These are phyloP conservation scores for Umimayanthus chanpuru DNA, from an alignment of 92 coral and sea anemone genomes.

Conservation along the genomic window DNA sequence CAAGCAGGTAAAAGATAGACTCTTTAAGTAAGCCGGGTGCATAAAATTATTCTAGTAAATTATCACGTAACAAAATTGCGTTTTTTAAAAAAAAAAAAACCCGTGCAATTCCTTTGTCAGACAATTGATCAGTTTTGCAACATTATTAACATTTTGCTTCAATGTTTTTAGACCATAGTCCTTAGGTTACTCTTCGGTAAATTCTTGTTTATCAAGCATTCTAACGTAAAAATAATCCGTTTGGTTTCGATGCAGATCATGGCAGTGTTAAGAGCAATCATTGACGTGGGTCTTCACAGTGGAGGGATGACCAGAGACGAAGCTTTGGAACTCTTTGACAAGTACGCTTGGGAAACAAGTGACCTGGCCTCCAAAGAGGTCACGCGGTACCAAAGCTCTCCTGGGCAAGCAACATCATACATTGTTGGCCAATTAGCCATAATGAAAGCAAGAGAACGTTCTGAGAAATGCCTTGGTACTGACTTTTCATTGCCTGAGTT, in stretches of 20 bases:
- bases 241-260: conserved; percentile 65
- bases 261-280: conserved; percentile 79
- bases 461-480: conserved; percentile 50
- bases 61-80: no score
- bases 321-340: conserved; percentile 66
- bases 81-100: no score
- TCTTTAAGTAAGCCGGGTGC: no score
- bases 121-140: no score
- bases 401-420: conserved; percentile 69
- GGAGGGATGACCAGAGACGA: conserved; percentile 75
- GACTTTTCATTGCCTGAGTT: conserved; percentile 64
- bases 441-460: conserved; percentile 52
- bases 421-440: conserved; percentile 65
- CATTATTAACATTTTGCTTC: no score
- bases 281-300: conserved; percentile 86
- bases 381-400: conserved; percentile 77
- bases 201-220: no score
- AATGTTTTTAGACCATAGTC: background rate
- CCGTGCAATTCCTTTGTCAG: no score
- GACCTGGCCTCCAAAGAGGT: conserved; percentile 73
- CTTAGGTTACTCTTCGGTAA: background rate
- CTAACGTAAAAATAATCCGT: no score
- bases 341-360: conserved; percentile 87
- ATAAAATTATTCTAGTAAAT: no score
- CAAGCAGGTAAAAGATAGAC: no score